These are phyloP conservation scores for Sepioteuthis lessoniana DNA, from an alignment of 2,888 invertebrate genomes.

Conservation along the genomic window DNA sequence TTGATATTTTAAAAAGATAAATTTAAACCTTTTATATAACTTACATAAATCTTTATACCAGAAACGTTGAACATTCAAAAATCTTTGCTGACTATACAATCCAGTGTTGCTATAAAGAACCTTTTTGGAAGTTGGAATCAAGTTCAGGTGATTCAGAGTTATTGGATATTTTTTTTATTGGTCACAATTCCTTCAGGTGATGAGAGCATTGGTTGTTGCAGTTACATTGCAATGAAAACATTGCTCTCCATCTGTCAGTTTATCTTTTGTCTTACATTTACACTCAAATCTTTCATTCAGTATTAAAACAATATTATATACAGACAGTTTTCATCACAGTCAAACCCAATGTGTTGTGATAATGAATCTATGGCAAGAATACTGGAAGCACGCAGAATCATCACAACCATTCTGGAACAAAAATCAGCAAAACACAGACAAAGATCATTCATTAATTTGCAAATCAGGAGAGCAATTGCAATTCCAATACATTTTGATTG, in stretches of 20 bases:
- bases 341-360: not conserved
- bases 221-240: not conserved
- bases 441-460: not conserved
- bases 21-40: too few relatives aligned
- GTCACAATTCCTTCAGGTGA: not conserved
- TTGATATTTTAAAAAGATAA: too few relatives aligned
- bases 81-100: not conserved
- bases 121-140: not conserved
- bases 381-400: slow-evolving; percentile 9
- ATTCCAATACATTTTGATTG: slow-evolving; percentile 12
- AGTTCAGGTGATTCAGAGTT: not conserved
- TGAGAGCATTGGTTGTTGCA: not conserved
- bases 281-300: not conserved
- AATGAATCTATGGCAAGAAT: slow-evolving; percentile 1
- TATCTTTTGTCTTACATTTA: not conserved
- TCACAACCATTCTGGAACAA: slow-evolving; percentile 33
- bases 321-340: not conserved
- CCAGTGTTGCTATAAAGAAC: not conserved
- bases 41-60: not conserved
- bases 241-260: not conserved
- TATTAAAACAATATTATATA: not conserved
- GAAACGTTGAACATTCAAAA: not conserved
- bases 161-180: not conserved
- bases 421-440: not conserved
- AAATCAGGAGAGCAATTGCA: not conserved